Evolutionary conservation across 2,888 invertebrate genomes (phyloP), one percentile per base, ranked within the genome.

Genomic region (Leucania comma): DNA sequence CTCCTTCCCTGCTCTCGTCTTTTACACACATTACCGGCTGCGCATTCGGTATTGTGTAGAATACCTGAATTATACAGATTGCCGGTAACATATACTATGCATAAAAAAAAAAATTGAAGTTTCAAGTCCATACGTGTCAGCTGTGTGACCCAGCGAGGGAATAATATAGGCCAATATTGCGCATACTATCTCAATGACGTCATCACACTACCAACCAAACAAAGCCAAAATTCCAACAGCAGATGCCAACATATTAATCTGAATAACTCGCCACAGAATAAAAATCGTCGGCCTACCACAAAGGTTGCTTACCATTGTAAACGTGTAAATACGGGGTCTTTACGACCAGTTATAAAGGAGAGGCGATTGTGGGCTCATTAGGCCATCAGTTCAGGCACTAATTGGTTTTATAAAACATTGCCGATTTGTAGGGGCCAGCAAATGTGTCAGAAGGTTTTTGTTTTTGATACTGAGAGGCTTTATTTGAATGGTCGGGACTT

Each of bases 291-390:
- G 90, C 86, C 53, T 56, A 51, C 32, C 78, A 90, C 91, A 93
- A 93, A 93, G 82, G 73, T 51, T 82, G 81, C 86, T 84, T 81
- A 85, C 87, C 73, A 89, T 91, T 90, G 87, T 93, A 92, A 92
- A 93, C 69, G 89, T 91, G 91, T 93, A 85, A 83, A 85, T 78
- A 80, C 78, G 85, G 84, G 67, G 58, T 53, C 66, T 85, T 85
- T 85, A 86, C 60, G 79, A 62, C 80, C 46, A 2, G 61, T 24
- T 69, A 69, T 82, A 84, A 83, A 85, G 70, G 61, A 63, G 65
- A 67, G 38, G 67, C 73, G 74, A 66, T 78, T 78, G 74, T 72
- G 50, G 66, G 46, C 68, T 86, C 75, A 85, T 83, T 84, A 84
- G 78, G 48, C 76, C 82, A 76, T 72, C 80, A 80, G 72, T 77